These are phyloP conservation scores for Drosophila virilis DNA, from an alignment of 1,140 invertebrate genomes.

Conservation along the genomic window DNA sequence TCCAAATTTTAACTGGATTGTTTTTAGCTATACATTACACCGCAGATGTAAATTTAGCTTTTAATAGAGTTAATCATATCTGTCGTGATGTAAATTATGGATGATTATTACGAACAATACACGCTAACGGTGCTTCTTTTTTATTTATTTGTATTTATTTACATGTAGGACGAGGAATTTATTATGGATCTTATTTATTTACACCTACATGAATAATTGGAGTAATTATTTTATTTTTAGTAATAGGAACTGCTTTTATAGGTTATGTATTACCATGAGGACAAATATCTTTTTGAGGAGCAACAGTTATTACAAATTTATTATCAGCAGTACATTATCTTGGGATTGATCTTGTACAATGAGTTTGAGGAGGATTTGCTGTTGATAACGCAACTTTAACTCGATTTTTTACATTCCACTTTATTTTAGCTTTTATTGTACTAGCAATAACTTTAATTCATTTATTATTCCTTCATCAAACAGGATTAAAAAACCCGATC, in stretches of 20 bases:
- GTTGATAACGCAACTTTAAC: no score
- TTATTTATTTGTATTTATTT: slow-evolving; percentile 84
- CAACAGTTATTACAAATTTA: slow-evolving; percentile 86
- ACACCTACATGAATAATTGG: slow-evolving; percentile 86
- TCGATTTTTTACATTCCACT: slow-evolving; percentile 90
- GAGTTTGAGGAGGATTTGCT: slow-evolving; percentile 77
- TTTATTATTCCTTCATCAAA: slow-evolving; percentile 87
- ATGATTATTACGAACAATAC: slow-evolving; percentile 76
- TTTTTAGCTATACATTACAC: slow-evolving; percentile 85
- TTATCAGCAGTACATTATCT: slow-evolving; percentile 88
- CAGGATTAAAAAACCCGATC: slow-evolving; percentile 61
- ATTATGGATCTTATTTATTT: slow-evolving; percentile 64
- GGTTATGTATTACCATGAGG: slow-evolving; percentile 89
- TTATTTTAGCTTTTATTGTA: slow-evolving; percentile 78
- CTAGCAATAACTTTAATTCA: slow-evolving; percentile 84
- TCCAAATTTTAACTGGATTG: slow-evolving; percentile 85
- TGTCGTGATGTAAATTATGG: slow-evolving; percentile 85
- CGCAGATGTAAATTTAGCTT: slow-evolving; percentile 85
- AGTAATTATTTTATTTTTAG: slow-evolving; percentile 86
- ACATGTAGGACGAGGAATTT: slow-evolving; percentile 43
- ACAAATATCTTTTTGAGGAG: slow-evolving; percentile 88
- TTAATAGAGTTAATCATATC: slow-evolving; percentile 86
- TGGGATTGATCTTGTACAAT: slow-evolving; percentile 86
- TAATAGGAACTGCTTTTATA: slow-evolving; percentile 88
- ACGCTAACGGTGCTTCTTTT: slow-evolving; percentile 86